Evolutionary conservation across 2,888 invertebrate genomes (phyloP), one percentile per base, ranked within the genome.

Genomic region (Pollenia labialis): DNA sequence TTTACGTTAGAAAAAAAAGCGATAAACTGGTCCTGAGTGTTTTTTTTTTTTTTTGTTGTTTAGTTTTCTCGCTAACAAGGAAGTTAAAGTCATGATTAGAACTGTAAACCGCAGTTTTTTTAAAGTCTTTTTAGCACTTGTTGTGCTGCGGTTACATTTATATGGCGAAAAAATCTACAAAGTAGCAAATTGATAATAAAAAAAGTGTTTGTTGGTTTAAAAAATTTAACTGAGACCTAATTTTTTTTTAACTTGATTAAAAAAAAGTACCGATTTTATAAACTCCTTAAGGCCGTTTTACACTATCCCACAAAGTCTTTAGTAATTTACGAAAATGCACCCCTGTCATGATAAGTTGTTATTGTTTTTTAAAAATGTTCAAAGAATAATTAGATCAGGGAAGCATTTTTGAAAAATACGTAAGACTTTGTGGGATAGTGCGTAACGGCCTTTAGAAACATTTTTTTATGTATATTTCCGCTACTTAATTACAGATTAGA

Each of bases 31-130:
- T 83, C 80, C 86, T 80, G 69, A 32, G 56, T 46, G 50, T 44
- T n/a, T 16, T 18, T 56, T 62, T 8, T n/a, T 62, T 64, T 12
- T 42, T 56, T 71, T 69, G 23, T 71, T 69, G 23, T 56, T 16
- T 42, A 11, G 6, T 23, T 71, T 46, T 46, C 60, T 60, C n/a
- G 66, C 14, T 52, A 68, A 32, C 54, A 50, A 69, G 69, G 80
- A 81, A 85, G 77, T 85, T 74, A 75, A 79, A 82, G 56, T 52
- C 66, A 50, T 75, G 79, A 71, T 86, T 75, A 82, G 79, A 82
- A 86, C 79, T 71, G 64, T 69, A 23, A 71, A 79, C 12, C 10
- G 1, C 10, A 60, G 69, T 76, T 48, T 11, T 50, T 54, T 72
- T 64, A 12, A 72, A 18, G 18, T 48, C 46, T 40, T 12, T 40